These are phyloP conservation scores for Varanus komodoensis DNA, from an alignment of 2,113 vertebrate species.

Conservation along the genomic window DNA sequence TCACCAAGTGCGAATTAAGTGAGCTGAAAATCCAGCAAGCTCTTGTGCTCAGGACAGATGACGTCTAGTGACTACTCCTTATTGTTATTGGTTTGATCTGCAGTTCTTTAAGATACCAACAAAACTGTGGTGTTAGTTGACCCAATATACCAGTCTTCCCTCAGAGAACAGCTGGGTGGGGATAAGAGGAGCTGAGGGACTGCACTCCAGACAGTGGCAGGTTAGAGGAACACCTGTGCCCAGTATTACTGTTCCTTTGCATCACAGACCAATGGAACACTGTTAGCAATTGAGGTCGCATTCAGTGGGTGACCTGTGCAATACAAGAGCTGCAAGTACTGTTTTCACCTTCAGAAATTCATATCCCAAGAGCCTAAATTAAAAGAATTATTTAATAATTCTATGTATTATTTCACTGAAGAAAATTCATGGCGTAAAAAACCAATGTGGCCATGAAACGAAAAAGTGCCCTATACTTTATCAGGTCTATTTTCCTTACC, in stretches of 20 bases:
- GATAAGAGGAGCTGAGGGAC: no score
- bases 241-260: not conserved
- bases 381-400: not conserved
- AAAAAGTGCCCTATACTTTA: not conserved
- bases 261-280: not conserved
- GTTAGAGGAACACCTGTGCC: not conserved
- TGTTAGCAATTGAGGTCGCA: not conserved
- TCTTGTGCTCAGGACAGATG: not conserved
- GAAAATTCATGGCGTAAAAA: not conserved
- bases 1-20: not conserved
- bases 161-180: not conserved
- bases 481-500: constrained; percentile 77
- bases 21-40: not conserved
- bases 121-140: not conserved
- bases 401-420: not conserved
- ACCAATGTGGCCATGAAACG: not conserved
- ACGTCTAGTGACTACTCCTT: not conserved
- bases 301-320: not conserved
- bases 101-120: not conserved
- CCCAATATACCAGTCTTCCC: not conserved
- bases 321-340: not conserved
- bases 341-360: not conserved
- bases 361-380: not conserved
- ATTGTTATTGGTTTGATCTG: not conserved
- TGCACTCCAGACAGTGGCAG: no score